These are phyloP conservation scores for Galeopterus variegatus DNA, from an alignment of 2,113 vertebrate species.

Conservation along the genomic window DNA sequence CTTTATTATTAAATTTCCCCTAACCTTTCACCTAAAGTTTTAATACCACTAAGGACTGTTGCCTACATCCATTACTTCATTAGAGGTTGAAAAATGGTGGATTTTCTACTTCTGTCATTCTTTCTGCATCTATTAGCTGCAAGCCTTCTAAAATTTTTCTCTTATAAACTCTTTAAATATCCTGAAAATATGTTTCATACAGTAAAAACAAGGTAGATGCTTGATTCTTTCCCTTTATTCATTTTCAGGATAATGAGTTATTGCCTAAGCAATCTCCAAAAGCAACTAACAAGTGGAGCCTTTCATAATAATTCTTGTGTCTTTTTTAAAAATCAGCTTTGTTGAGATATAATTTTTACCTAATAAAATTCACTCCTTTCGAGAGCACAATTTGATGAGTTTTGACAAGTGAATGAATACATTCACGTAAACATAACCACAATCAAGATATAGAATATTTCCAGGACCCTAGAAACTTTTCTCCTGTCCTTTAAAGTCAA, in stretches of 20 bases:
- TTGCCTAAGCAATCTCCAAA: not conserved
- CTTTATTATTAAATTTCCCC: not conserved
- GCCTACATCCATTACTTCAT: not conserved
- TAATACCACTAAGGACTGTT: not conserved
- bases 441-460: not conserved
- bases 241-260: not conserved
- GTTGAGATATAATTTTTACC: not conserved
- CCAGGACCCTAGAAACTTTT: not conserved
- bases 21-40: not conserved
- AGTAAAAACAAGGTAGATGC: not conserved
- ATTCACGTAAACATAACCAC: not conserved
- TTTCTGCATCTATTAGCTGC: not conserved
- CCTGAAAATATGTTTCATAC: not conserved
- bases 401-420: not conserved
- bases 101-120: not conserved
- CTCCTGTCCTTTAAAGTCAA: not conserved
- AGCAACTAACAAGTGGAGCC: not conserved
- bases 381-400: too few species aligned
- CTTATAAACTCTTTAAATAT: not conserved
- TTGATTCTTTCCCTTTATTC: not conserved
- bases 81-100: not conserved
- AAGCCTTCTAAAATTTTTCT: not conserved
- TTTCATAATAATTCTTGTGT: not conserved
- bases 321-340: not conserved
- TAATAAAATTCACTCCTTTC: not conserved